Conservation (phyloP, 1,140 invertebrate genomes). For the Metopolophium dirhodum region DNA sequence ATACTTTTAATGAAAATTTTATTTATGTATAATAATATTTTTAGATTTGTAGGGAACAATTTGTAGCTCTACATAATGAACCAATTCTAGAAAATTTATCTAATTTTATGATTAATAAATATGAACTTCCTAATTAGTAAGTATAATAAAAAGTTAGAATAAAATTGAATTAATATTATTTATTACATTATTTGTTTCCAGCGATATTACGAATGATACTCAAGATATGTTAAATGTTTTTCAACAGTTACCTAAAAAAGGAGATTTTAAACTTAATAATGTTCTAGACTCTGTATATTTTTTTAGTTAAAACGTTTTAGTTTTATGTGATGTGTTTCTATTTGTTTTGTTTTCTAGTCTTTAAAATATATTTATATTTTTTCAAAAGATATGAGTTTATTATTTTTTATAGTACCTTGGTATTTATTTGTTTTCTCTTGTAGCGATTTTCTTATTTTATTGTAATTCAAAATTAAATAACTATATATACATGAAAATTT, state of each 20-base stretch:
- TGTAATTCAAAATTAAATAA: too few species aligned
- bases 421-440: too few species aligned
- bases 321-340: not conserved
- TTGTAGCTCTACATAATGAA: constrained; percentile 90
- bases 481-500: too few species aligned
- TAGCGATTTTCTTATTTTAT: too few species aligned
- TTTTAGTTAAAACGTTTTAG: constrained; percentile 70
- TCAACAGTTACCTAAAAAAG: constrained; percentile 72
- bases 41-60: constrained; percentile 93
- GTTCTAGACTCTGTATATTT: constrained; percentile 83
- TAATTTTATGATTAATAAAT: constrained; percentile 69
- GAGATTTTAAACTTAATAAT: constrained; percentile 76
- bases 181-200: constrained; percentile 14
- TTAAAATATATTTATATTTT: constrained; percentile 36
- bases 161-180: constrained; percentile 49
- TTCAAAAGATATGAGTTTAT: constrained; percentile 4
- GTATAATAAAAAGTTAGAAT: constrained; percentile 33
- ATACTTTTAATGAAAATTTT: constrained; percentile 52
- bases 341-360: constrained; percentile 51
- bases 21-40: constrained; percentile 51
- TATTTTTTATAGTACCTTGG: not conserved
- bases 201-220: constrained; percentile 54
- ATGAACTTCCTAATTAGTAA: constrained; percentile 60
- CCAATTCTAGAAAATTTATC: constrained; percentile 92
- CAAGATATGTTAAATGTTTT: constrained; percentile 70